Base-by-base conservation (phyloP, 1,140 invertebrate species). In the Drosophila ficusphila region DNA sequence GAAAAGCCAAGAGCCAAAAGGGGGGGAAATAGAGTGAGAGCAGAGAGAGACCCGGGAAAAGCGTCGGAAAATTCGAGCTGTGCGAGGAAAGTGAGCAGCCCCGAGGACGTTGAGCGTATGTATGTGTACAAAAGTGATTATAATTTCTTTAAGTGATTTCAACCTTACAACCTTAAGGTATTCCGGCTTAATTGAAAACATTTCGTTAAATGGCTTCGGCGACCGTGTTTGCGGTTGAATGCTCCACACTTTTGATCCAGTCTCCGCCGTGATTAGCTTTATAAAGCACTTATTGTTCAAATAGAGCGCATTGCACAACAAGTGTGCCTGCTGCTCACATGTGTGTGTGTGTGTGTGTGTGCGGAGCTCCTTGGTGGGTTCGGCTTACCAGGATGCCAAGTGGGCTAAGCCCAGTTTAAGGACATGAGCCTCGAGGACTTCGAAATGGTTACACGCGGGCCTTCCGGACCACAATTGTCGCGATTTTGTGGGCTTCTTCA, bases 141-240 rank as follows among this genome's bases (percentile, higher is more conserved):
- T 86, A 83, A 85, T 85, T 85, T 86, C 81, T 85, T 79, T 85
- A 85, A 85, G 82, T 85, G 79, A 85, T 85, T 85, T 86, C 67
- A 86, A 69, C 81, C 76, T 86, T 79, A 86, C n/a, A n/a, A n/a
- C 79, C 79, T 85, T 64, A 72, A 85, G 81, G 79, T 85, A 86
- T 86, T 76, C 49, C 23, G 64, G 44, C 71, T 62, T 86, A 85
- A 85, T 85, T 85, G 81, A 85, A 83, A 79, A 86, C 76, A 77
- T 75, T 85, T 76, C 76, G 62, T 76, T 86, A 85, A 85, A 85
- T 86, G 79, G 61, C 76, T 79, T 61, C 49, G 52, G 23, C 34
- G 31, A 19, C 38, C 29, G 34, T 75, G 71, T 71, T 72, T 76
- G 71, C 56, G 79, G 76, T 85, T 77, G 78, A 78, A 74, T 83